These are phyloP conservation scores for Phoxinus dragarum DNA, from an alignment of 2,797 vertebrate species.

Conservation along the genomic window DNA sequence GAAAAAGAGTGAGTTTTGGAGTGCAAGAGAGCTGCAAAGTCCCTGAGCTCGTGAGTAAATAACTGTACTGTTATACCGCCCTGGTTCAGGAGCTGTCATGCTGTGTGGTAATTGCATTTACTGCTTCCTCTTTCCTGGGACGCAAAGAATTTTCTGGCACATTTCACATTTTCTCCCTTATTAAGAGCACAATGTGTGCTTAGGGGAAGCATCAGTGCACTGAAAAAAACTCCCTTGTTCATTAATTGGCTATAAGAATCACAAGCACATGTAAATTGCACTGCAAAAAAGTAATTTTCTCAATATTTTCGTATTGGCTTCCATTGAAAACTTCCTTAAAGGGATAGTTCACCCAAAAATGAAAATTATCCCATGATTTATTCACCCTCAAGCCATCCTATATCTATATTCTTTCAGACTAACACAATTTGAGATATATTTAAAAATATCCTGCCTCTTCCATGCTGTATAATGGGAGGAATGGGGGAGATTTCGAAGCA, in stretches of 20 bases:
- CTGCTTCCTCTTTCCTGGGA: slow-evolving; percentile 23
- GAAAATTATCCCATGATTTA: no score
- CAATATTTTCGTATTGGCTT: not conserved
- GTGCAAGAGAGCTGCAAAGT: slow-evolving; percentile 11
- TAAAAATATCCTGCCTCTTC: no score
- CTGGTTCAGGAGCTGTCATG: slow-evolving; percentile 12
- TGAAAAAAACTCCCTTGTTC: slow-evolving; percentile 27
- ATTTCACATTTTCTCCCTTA: slow-evolving; percentile 26
- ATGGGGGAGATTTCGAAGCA: no score
- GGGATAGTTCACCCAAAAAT: no score
- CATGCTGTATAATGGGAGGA: no score
- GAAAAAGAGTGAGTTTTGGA: slow-evolving; percentile 9
- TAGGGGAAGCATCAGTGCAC: not conserved
- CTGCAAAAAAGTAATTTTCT: not conserved
- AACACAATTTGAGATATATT: no score
- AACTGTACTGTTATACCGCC: not conserved
- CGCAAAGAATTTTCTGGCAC: not conserved
- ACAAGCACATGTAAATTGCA: not conserved
- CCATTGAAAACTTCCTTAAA: not conserved
- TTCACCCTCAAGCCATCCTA: no score
- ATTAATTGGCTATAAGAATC: slow-evolving; percentile 15
- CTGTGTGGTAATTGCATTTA: slow-evolving; percentile 43
- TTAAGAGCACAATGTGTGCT: slow-evolving; percentile 3
- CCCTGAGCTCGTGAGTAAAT: slow-evolving; percentile 48
- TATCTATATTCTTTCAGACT: no score